A percentile compares a stretch with the other conserved stretches of the same genome.
phyloP scores from a whole-genome alignment of 2,113 vertebrate genomes.

The Laterallus jamaicensis region DNA sequence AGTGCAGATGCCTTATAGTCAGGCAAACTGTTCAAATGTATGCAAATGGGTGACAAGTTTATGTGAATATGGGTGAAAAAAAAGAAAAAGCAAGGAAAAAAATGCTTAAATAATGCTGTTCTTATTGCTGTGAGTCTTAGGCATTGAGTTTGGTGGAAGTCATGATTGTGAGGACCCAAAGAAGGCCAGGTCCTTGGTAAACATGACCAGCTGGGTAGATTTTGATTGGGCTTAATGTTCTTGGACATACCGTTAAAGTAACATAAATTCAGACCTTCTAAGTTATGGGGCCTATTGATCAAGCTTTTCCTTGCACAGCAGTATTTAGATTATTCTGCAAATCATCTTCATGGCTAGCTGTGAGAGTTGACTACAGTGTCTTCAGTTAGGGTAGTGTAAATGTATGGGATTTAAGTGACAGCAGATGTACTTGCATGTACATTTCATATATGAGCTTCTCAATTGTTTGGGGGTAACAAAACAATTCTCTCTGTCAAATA shows the following conservation, averaged over 20 bases:
- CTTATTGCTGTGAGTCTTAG: background rate
- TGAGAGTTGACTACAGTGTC: background rate
- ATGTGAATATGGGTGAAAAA: conserved; percentile 11
- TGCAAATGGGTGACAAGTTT: conserved; percentile 66
- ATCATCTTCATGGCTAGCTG: conserved; percentile 36
- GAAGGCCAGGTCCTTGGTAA: background rate
- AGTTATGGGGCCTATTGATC: conserved; percentile 38
- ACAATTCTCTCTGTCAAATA: conserved; percentile 15
- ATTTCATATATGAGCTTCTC: background rate
- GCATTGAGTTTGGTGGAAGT: background rate
- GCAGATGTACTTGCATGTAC: background rate
- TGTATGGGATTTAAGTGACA: background rate
- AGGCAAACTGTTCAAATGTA: conserved; percentile 50
- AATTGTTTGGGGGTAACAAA: conserved; percentile 34
- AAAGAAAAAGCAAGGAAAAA: background rate
- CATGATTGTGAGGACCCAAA: background rate
- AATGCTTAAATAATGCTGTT: background rate
- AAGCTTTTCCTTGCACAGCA: conserved; percentile 38
- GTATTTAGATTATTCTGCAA: conserved; percentile 60
- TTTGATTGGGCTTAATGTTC: conserved; percentile 20
- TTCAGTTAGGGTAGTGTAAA: background rate
- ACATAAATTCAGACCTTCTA: background rate
- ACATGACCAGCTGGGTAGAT: background rate
- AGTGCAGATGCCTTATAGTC: conserved; percentile 64
- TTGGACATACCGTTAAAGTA: background rate